A percentile compares a stretch with the other conserved stretches of the same genome.
phyloP scores from a whole-genome alignment of 2,113 vertebrate genomes.

The Leucopternis melanops region DNA sequence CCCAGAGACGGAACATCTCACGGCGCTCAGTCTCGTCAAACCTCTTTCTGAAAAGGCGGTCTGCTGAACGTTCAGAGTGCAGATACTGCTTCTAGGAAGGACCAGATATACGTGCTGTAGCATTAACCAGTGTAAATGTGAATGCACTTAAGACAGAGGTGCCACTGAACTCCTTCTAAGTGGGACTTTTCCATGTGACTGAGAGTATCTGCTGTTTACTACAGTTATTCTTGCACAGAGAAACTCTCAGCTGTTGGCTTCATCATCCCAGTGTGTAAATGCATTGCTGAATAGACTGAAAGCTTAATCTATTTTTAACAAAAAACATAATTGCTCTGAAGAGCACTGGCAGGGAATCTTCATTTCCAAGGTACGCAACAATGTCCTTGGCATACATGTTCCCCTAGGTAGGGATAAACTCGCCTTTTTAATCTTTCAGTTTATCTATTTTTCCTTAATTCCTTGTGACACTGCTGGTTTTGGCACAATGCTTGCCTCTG shows the following conservation, averaged over 20 bases:
- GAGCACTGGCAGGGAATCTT: neutral
- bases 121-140: neutral
- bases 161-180: neutral
- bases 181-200: neutral
- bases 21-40: too few species aligned
- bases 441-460: neutral
- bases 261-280: neutral
- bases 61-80: neutral
- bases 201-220: neutral
- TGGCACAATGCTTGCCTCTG: neutral
- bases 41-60: too few species aligned
- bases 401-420: neutral
- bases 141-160: neutral
- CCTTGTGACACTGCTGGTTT: neutral
- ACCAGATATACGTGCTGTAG: neutral
- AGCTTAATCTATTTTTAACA: neutral
- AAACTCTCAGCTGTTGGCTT: neutral
- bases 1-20: too few species aligned
- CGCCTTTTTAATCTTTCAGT: neutral
- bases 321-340: neutral
- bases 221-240: neutral
- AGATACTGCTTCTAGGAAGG: neutral
- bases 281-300: neutral
- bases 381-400: neutral
- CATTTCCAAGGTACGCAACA: neutral